phyloP scores from a whole-genome alignment of 2,797 vertebrate genomes.

The Scolopax rusticola region DNA sequence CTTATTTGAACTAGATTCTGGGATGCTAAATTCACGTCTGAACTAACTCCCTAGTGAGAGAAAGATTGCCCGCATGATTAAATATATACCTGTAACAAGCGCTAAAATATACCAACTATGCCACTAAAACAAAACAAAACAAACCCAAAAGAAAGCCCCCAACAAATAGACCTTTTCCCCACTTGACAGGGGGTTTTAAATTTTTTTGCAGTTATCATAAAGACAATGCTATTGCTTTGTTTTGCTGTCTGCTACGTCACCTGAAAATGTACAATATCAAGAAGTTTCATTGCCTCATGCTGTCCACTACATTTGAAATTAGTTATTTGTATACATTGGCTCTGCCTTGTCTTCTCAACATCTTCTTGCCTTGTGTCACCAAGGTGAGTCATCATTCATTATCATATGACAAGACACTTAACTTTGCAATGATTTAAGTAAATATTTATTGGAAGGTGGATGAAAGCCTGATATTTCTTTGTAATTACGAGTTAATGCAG shows the following conservation, averaged over 20 bases:
- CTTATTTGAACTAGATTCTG: neutral
- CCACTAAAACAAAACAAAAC: neutral
- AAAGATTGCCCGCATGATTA: neutral
- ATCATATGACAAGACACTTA: neutral
- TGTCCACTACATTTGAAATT: neutral
- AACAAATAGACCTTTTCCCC: neutral
- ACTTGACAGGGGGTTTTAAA: neutral
- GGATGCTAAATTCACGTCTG: neutral
- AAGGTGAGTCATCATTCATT: neutral
- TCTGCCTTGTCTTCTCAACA: neutral
- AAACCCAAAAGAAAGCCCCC: too few species aligned
- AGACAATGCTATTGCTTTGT: neutral
- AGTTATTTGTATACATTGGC: rapidly evolving
- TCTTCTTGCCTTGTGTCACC: neutral
- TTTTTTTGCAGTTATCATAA: neutral
- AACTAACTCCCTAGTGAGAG: neutral
- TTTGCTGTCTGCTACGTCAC: neutral
- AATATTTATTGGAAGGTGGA: neutral
- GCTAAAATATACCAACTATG: neutral
- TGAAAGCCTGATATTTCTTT: neutral
- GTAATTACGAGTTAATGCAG: neutral
- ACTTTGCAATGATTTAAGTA: neutral
- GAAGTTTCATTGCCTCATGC: neutral
- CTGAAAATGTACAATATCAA: neutral
- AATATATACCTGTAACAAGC: neutral